Evolutionary conservation across 2,888 invertebrate species (phyloP).

Genomic region (Apotomis capreana): DNA sequence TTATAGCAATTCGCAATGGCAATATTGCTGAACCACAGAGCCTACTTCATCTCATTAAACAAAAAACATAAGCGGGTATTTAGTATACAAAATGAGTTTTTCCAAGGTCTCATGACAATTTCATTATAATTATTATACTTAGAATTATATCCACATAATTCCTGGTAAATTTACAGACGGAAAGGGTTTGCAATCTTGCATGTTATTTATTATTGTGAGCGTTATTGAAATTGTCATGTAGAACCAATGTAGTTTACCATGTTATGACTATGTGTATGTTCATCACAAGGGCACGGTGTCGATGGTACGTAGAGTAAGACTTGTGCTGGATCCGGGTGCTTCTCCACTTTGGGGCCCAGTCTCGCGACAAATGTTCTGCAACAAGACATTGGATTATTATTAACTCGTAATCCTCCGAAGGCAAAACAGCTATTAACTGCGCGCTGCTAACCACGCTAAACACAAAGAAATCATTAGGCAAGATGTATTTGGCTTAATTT

Average conservation of each 20-base stretch:
- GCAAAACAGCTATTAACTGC: too few relatives aligned
- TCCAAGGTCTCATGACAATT: constrained; percentile 68
- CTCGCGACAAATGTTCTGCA: constrained; percentile 80
- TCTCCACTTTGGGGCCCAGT: constrained; percentile 84
- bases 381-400: constrained; percentile 42
- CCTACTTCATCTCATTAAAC: constrained; percentile 63
- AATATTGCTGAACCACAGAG: constrained; percentile 58
- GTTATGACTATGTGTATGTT: constrained; percentile 57
- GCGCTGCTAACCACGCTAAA: too few relatives aligned
- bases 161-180: constrained; percentile 15
- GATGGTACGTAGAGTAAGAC: constrained; percentile 71
- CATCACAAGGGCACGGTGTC: constrained; percentile 79
- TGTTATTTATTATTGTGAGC: constrained; percentile 38
- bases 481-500: too few relatives aligned
- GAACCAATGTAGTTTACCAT: constrained; percentile 59
- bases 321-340: constrained; percentile 85
- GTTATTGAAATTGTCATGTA: constrained; percentile 69
- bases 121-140: constrained; percentile 52
- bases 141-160: constrained; percentile 34
- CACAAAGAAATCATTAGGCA: too few relatives aligned
- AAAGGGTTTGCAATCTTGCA: not conserved
- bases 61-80: constrained; percentile 68
- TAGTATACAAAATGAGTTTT: constrained; percentile 65
- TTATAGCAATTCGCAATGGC: constrained; percentile 60
- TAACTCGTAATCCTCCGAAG: too few relatives aligned